phyloP scores from a whole-genome alignment of 2,888 invertebrate species.

The Cordilura impudica region DNA sequence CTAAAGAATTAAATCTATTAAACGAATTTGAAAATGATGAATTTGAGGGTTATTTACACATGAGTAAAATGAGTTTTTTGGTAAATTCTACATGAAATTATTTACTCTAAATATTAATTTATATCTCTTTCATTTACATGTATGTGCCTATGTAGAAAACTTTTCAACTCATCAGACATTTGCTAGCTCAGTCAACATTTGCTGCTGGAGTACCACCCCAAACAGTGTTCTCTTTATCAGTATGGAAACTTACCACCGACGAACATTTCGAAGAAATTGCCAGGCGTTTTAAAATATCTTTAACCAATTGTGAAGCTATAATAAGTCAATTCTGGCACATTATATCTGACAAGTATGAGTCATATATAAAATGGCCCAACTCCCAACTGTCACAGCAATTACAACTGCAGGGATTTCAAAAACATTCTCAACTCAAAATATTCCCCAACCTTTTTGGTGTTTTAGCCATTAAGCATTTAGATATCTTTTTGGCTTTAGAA shows the following conservation, averaged over 20 bases:
- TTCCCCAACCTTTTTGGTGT: constrained; percentile 73
- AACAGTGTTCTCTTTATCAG: constrained; percentile 72
- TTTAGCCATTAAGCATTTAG: constrained; percentile 72
- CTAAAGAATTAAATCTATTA: constrained; percentile 71
- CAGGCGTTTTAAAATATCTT: constrained; percentile 72
- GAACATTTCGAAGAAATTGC: constrained; percentile 77
- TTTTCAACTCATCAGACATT: constrained; percentile 60
- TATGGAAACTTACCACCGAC: constrained; percentile 76
- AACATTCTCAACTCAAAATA: constrained; percentile 63
- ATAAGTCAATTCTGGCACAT: constrained; percentile 74
- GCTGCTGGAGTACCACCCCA: constrained; percentile 67
- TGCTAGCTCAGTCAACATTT: constrained; percentile 40
- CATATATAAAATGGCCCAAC: constrained; percentile 76
- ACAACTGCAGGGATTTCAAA: constrained; percentile 68
- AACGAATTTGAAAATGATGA: constrained; percentile 70
- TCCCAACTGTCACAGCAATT: constrained; percentile 68
- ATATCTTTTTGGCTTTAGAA: constrained; percentile 74
- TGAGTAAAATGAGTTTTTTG: constrained; percentile 73
- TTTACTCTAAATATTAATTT: background rate
- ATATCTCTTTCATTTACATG: background rate
- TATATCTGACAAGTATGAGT: constrained; percentile 74
- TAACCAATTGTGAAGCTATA: constrained; percentile 71
- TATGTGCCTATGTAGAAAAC: no score
- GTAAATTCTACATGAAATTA: constrained; percentile 62
- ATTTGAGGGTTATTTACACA: constrained; percentile 73